Conservation (phyloP, 2,888 invertebrate genomes). For the Drosophila greeni region DNA sequence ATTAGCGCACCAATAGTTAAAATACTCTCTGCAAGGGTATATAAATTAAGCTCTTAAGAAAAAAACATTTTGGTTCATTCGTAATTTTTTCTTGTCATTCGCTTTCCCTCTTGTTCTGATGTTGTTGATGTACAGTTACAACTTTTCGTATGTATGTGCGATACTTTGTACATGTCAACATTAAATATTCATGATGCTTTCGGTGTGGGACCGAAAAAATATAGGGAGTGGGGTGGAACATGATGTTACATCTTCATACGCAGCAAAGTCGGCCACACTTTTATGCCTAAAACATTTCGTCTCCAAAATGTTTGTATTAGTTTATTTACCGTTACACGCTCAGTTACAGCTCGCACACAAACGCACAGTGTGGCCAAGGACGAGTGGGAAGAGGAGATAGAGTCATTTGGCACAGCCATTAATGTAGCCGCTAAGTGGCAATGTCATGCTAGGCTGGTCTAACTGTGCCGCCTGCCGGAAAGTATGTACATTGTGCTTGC, state of each 20-base stretch:
- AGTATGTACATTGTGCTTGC: slow-evolving; percentile 19
- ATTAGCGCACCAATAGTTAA: neutral
- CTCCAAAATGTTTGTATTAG: slow-evolving; percentile 53
- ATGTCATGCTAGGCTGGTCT: slow-evolving; percentile 69
- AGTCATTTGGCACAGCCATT: slow-evolving; percentile 69
- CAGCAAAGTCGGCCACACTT: slow-evolving; percentile 57
- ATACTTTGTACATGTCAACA: slow-evolving; percentile 72
- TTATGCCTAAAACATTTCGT: slow-evolving; percentile 50
- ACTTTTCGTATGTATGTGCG: slow-evolving; percentile 52
- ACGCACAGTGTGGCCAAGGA: slow-evolving; percentile 16
- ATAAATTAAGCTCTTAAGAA: slow-evolving; percentile 23
- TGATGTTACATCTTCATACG: slow-evolving; percentile 62
- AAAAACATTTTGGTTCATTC: slow-evolving; percentile 51
- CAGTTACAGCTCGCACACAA: slow-evolving; percentile 46
- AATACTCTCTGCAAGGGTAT: slow-evolving; percentile 12
- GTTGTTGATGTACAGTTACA: slow-evolving; percentile 51
- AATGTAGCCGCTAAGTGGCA: slow-evolving; percentile 73
- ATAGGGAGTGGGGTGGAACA: slow-evolving; percentile 13
- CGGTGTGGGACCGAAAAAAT: slow-evolving; percentile 14
- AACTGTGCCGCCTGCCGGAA: slow-evolving; percentile 45
- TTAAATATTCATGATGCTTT: slow-evolving; percentile 70
- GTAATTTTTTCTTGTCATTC: slow-evolving; percentile 65
- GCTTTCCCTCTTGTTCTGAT: slow-evolving; percentile 33
- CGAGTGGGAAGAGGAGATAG: slow-evolving; percentile 6
- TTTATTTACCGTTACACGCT: slow-evolving; percentile 72